Base-by-base conservation (phyloP, 2,888 invertebrate genomes). In the Pasiphila rectangulata region DNA sequence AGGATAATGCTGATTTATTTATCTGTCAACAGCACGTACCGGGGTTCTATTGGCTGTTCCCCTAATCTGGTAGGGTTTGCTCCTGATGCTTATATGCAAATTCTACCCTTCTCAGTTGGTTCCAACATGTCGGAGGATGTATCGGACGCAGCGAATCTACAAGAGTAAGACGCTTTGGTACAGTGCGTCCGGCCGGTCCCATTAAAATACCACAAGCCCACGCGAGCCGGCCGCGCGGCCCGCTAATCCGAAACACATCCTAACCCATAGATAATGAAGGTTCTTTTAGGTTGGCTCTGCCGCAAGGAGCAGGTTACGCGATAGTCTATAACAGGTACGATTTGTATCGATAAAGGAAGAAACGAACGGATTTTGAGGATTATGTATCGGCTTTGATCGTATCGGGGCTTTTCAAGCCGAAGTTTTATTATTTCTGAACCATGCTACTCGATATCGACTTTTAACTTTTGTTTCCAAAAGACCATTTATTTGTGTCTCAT, bases 141-240 rank as follows among this genome's bases (percentile, higher is more conserved):
- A 32, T 10, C 10, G 17, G 32, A 32, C 5, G 32, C 32, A 52
- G 45, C 51, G 29, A 50, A 53, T 27, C 46, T 48, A 50, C 51
- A 46, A 50, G 39, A 52, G 47, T 52, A 56, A 53, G 56, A 53
- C 57, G 57, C 51, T 54, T 65, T 57, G 5, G 61, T 62, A 61
- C 57, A 61, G 43, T 54, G 56, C 53, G 59, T 58, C 70, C 60
- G 62, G 67, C 59, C 64, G 54, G 61, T 51, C 58, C 71, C 67
- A 79, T 79, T 78, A 79, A 78, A 74, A 79, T 79, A 75, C 77
- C 78, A 60, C 53, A 59, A 53, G 42, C 69, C 72, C 67, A 75
- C 75, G 73, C 71, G 61, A 37, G 43, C 56, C 54, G 56, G 46
- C 37, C 43, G 34, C 48, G 42, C 42, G 46, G 36, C 43, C 34